Evolutionary conservation across 2,888 invertebrate genomes (phyloP), one percentile per base, ranked within the genome.

Genomic region (Thalpophila matura): DNA sequence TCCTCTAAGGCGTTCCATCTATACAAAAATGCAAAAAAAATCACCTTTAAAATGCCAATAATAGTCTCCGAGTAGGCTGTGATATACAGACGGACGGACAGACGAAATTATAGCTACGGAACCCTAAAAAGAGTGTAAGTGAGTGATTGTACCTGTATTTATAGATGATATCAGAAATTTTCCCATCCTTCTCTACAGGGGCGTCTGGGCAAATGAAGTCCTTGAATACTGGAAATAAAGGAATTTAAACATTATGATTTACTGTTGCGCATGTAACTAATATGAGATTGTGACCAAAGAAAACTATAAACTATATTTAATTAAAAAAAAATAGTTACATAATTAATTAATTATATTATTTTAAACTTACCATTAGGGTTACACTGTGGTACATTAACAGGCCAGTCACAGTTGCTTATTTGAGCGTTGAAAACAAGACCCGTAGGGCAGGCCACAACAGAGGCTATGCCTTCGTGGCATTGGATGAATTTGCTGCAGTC

Each of bases 61-160:
- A 1, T 27, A 12, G 61, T 55, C 47, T n/a, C n/a, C n/a, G n/a
- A n/a, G n/a, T n/a, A n/a, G n/a, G n/a, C n/a, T n/a, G n/a, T n/a
- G n/a, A n/a, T n/a, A n/a, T n/a, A n/a, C n/a, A n/a, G n/a, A n/a
- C n/a, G n/a, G n/a, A n/a, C n/a, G n/a, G n/a, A n/a, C n/a, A n/a
- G n/a, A n/a, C n/a, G n/a, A n/a, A n/a, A n/a, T n/a, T n/a, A n/a
- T n/a, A n/a, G n/a, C n/a, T n/a, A n/a, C n/a, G n/a, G n/a, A n/a
- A n/a, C n/a, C n/a, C n/a, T n/a, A n/a, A n/a, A n/a, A n/a, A n/a
- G n/a, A n/a, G n/a, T n/a, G n/a, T n/a, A n/a, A n/a, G n/a, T n/a
- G n/a, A n/a, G n/a, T n/a, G n/a, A n/a, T n/a, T n/a, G n/a, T 79
- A 91, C 90, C 84, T 89, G 77, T 85, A 90, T 63, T 88, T 89